Evolutionary conservation across 2,888 invertebrate species (phyloP).

Genomic region (Ectropis crepuscularia): DNA sequence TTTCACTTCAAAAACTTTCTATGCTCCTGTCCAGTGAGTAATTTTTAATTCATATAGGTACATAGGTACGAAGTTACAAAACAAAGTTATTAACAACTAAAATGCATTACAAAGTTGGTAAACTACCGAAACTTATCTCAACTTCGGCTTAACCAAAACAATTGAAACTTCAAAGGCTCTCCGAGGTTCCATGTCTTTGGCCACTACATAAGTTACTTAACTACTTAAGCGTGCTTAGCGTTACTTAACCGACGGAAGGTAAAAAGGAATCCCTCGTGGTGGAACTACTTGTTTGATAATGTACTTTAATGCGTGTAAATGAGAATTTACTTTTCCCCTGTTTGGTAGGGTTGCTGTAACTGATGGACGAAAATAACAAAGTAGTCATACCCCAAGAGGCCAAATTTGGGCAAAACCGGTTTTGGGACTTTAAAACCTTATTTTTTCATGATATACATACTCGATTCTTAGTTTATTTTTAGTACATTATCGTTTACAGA

Average conservation of each 20-base stretch:
- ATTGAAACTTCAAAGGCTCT: constrained; percentile 33
- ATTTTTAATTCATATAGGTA: no score
- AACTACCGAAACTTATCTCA: constrained; percentile 20
- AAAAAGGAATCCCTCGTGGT: constrained; percentile 40
- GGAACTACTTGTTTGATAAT: constrained; percentile 31
- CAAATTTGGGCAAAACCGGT: no score
- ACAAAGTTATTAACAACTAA: no score
- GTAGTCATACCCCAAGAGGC: no score
- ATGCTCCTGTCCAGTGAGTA: no score
- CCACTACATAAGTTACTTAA: constrained; percentile 40
- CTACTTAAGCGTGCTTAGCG: constrained; percentile 41
- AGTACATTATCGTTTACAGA: no score
- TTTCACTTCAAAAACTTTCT: no score
- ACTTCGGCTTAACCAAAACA: constrained; percentile 27
- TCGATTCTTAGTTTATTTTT: no score
- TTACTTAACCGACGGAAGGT: constrained; percentile 38
- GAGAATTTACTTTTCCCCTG: constrained; percentile 16
- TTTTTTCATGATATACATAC: no score
- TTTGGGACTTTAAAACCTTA: no score
- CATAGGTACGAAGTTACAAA: no score
- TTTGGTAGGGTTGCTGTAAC: background rate
- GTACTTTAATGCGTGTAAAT: constrained; percentile 21
- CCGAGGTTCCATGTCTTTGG: constrained; percentile 23
- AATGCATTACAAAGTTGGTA: background rate
- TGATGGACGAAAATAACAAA: no score